These are phyloP conservation scores for Sprattus sprattus DNA, from an alignment of 2,113 vertebrate species.

Conservation along the genomic window DNA sequence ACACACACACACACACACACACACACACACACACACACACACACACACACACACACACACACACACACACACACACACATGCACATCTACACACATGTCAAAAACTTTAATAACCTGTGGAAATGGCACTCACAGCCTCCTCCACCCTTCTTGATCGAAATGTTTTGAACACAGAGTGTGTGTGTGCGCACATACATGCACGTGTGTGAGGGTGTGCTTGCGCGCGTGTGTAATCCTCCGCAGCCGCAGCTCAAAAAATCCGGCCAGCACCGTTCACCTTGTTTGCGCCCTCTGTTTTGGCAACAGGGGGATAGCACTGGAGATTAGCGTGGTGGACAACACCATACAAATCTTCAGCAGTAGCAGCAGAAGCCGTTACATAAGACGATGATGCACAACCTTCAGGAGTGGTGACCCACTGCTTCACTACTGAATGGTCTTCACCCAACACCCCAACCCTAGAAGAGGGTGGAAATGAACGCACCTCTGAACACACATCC, in stretches of 20 bases:
- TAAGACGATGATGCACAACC: not conserved
- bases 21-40: too few relatives aligned
- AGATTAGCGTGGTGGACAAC: not conserved
- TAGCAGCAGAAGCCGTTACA: not conserved
- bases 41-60: too few relatives aligned
- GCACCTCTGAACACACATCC: conserved; percentile 31
- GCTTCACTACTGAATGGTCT: not conserved
- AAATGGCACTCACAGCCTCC: conserved; percentile 61
- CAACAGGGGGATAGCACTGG: not conserved
- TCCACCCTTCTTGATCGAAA: conserved; percentile 29
- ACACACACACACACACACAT: not conserved
- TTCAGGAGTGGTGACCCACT: not conserved
- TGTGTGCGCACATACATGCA: not conserved
- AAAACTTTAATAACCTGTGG: conserved; percentile 66
- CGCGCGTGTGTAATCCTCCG: conserved; percentile 10
- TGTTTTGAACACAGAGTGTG: not conserved
- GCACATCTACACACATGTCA: conserved; percentile 58
- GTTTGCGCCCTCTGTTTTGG: not conserved
- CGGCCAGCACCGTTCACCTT: not conserved
- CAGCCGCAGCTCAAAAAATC: not conserved
- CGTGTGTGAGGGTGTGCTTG: conserved; percentile 19
- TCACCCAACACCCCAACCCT: not conserved
- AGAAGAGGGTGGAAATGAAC: not conserved
- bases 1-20: not conserved
- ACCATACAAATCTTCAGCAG: not conserved